These are phyloP conservation scores for Spialia ferax DNA, from an alignment of 2,888 invertebrate genomes.

Conservation along the genomic window DNA sequence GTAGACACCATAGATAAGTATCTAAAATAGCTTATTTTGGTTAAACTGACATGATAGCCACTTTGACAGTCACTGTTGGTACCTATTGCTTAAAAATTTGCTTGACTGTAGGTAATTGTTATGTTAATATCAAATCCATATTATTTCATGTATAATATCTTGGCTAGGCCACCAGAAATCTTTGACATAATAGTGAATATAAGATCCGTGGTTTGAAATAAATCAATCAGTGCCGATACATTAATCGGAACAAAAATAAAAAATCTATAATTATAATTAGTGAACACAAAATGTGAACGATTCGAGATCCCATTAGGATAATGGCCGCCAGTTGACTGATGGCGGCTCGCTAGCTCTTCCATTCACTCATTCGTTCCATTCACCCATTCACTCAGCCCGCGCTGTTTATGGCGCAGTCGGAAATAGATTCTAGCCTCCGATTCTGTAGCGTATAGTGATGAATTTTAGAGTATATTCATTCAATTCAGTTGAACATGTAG, in stretches of 20 bases:
- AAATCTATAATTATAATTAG: slow-evolving; percentile 34
- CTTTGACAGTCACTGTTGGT: too few relatives aligned
- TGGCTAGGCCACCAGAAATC: too few relatives aligned
- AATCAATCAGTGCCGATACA: slow-evolving; percentile 29
- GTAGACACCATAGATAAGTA: too few relatives aligned
- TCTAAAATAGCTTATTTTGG: too few relatives aligned
- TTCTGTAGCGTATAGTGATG: slow-evolving; percentile 38
- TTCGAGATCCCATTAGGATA: slow-evolving; percentile 77
- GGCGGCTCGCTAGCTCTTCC: slow-evolving; percentile 61
- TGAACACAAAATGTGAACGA: slow-evolving; percentile 51
- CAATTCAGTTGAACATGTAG: neutral
- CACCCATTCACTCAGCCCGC: slow-evolving; percentile 58
- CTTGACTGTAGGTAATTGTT: too few relatives aligned
- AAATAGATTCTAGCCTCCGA: slow-evolving; percentile 50
- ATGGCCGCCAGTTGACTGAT: slow-evolving; percentile 75
- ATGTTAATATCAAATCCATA: too few relatives aligned
- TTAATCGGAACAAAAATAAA: slow-evolving; percentile 13
- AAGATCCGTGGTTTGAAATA: neutral
- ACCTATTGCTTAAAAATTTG: too few relatives aligned
- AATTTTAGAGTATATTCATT: slow-evolving; percentile 32
- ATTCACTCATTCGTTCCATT: slow-evolving; percentile 59
- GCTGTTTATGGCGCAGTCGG: slow-evolving; percentile 44
- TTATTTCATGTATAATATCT: too few relatives aligned
- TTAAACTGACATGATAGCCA: too few relatives aligned
- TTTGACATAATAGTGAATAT: neutral